These are phyloP conservation scores for Caenorhabditis tropicalis DNA, from an alignment of 1,140 invertebrate species.

Conservation along the genomic window DNA sequence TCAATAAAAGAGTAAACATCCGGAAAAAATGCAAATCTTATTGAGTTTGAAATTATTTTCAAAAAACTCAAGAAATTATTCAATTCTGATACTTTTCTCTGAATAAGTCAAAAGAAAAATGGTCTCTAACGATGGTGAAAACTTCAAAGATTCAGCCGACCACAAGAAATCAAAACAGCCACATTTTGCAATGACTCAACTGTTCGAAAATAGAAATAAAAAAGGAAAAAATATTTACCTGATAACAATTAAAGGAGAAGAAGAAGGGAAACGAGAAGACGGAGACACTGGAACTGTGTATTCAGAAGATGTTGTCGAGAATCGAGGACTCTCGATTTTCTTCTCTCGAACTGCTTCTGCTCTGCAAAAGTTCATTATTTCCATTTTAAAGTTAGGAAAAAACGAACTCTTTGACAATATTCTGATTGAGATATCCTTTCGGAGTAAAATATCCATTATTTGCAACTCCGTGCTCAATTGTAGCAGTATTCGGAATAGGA, in stretches of 20 bases:
- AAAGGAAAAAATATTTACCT: background rate
- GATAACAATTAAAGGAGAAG: slow-evolving; percentile 13
- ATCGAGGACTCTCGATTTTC: slow-evolving; percentile 3
- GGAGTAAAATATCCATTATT: slow-evolving; percentile 15
- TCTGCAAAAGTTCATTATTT: no score
- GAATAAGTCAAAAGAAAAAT: no score
- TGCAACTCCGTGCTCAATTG: background rate
- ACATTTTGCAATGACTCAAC: background rate
- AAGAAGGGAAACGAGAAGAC: slow-evolving; percentile 4
- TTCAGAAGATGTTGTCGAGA: slow-evolving; percentile 14
- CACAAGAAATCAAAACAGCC: no score
- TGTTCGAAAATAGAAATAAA: background rate
- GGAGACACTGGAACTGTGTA: slow-evolving; percentile 20
- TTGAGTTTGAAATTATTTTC: no score
- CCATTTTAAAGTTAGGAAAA: no score
- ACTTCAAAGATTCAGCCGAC: no score
- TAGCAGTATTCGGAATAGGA: background rate
- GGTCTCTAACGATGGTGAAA: no score
- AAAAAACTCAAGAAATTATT: no score
- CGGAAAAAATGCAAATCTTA: no score
- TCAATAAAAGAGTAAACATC: no score
- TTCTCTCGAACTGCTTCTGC: slow-evolving; percentile 22
- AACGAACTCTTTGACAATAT: slow-evolving; percentile 14
- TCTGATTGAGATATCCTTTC: slow-evolving; percentile 30
- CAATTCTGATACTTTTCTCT: no score